Base-by-base conservation (phyloP, 2,113 vertebrate genomes). In the Ptilonorhynchus violaceus region DNA sequence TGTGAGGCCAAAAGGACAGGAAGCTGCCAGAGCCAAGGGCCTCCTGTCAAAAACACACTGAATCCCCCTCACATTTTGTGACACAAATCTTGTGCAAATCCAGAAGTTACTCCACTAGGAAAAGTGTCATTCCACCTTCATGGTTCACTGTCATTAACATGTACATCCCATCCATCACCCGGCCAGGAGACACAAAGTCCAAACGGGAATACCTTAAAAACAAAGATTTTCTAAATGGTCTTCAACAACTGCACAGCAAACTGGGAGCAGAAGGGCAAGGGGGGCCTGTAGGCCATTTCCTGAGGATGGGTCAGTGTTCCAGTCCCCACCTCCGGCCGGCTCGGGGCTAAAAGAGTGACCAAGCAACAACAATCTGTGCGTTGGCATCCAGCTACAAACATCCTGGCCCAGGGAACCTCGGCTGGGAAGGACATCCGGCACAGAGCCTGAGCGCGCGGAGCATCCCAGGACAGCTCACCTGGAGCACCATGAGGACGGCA, bases 341-440 rank as follows among this genome's bases (percentile, higher is more conserved):
- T 76, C 78, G 73, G 59, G 89, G 42, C 42, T 28, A 3, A 2
- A 17, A 7, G 7, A 46, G 17, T 10, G 49, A 72, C 12, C 47
- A 72, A 56, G 23, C 42, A 50, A 15, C 13, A 20, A 5, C 18
- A 28, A 1, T 12, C 2, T 16, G 33, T 23, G 20, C 7, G 39
- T 3, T 8, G 4, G 66, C 67, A 80, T 6, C 7, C 69, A 24
- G 1, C 50, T 37, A 4, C 41, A 28, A 41, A 41, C 2, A 1
- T 3, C 16, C 25, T 9, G 64, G 44, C 12, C 15, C 47, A 19
- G 23, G 52, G 42, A 28, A 15, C 2, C 3, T 9, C 0, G 0
- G 20, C 37, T 12, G 27, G 28, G 50, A 42, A 19, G 2, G 11
- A 10, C 0, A 6, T 0, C 6, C 0, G 0, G n/a, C 74, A 6